Conservation (phyloP, 2,113 vertebrate species). For the Turdus rufiventris region DNA sequence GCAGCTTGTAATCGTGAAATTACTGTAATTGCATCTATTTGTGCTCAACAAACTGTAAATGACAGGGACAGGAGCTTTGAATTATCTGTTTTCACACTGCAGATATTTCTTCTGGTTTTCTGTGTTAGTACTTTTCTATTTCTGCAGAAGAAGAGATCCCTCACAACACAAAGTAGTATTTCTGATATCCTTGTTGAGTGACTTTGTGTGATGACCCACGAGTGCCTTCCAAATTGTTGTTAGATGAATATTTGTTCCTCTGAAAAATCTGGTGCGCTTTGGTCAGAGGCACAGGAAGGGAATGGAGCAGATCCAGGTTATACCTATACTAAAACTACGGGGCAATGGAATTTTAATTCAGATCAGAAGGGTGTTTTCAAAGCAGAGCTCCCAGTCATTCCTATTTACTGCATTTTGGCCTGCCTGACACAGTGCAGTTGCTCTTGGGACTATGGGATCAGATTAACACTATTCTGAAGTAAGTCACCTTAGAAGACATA, state of each 20-base stretch:
- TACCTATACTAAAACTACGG: neutral
- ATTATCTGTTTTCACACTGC: neutral
- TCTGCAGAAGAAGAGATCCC: neutral
- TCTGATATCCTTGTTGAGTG: neutral
- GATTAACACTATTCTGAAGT: neutral
- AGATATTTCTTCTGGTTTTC: neutral
- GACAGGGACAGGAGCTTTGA: neutral
- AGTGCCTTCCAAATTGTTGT: neutral
- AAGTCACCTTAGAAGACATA: neutral
- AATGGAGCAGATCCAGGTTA: accelerated
- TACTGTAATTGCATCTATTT: neutral
- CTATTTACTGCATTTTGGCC: neutral
- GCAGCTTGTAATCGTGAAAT: too few relatives aligned
- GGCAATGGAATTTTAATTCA: neutral
- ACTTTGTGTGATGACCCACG: neutral
- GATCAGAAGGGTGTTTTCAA: neutral
- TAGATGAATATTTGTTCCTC: neutral
- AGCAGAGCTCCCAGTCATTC: neutral
- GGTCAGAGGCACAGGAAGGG: neutral
- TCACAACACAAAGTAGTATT: neutral
- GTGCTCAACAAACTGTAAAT: neutral
- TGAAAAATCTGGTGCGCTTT: neutral
- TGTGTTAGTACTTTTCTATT: neutral
- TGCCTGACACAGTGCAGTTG: neutral
- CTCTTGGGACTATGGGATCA: neutral